Conservation (phyloP, 2,113 vertebrate species). For the Haemorhous mexicanus region DNA sequence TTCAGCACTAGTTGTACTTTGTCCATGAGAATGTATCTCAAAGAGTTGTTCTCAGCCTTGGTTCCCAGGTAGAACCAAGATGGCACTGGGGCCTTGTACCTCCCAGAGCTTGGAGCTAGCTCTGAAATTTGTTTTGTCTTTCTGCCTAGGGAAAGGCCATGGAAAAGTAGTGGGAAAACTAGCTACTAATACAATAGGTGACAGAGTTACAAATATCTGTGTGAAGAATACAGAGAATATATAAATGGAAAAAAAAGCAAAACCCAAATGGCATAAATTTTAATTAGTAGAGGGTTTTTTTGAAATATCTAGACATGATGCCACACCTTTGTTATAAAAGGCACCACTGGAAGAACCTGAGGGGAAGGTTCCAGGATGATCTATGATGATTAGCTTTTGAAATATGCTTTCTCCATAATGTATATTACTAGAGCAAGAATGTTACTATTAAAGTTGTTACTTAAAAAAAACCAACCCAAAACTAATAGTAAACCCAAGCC, state of each 20-base stretch:
- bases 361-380: not conserved
- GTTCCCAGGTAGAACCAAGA: not conserved
- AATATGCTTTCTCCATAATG: not conserved
- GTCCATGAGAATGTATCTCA: not conserved
- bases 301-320: accelerated
- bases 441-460: not conserved
- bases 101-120: not conserved
- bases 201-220: not conserved
- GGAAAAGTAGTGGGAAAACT: not conserved
- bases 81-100: not conserved
- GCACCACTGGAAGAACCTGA: not conserved
- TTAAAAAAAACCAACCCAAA: not conserved
- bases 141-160: not conserved
- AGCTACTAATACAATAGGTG: too few relatives aligned
- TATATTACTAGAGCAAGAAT: not conserved
- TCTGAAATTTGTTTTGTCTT: not conserved
- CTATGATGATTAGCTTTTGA: not conserved
- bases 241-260: not conserved
- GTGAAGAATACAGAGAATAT: not conserved
- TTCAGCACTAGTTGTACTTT: not conserved
- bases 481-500: not conserved
- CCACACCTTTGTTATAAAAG: not conserved
- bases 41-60: not conserved
- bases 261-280: not conserved
- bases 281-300: not conserved